Percentiles rank a stretch among this genome's conserved stretches.
Evolutionary conservation across 2,797 vertebrate genomes (phyloP).

Genomic region (Antrozous pallidus): DNA sequence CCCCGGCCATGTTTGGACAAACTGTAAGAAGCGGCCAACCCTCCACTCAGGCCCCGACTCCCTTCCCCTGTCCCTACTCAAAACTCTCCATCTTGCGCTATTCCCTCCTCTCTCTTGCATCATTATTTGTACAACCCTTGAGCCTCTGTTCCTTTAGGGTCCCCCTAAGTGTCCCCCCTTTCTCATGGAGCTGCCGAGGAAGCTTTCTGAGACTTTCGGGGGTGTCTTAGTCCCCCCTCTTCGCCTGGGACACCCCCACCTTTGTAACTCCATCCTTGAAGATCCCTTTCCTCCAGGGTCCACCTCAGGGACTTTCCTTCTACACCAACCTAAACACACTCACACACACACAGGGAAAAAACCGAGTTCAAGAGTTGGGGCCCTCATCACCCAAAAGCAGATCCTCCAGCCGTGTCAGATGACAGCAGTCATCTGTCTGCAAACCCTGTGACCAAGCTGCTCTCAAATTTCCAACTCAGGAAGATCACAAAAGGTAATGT

Average conservation of each 20-base stretch:
- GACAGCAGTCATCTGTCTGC: background rate
- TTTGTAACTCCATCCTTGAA: background rate
- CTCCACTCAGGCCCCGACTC: background rate
- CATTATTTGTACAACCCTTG: background rate
- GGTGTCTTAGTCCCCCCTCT: background rate
- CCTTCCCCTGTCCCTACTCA: background rate
- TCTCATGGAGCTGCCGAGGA: background rate
- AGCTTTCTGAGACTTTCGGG: background rate
- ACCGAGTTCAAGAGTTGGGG: background rate
- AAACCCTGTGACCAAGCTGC: background rate
- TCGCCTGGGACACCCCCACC: background rate
- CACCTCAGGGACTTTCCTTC: background rate
- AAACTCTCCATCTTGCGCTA: background rate
- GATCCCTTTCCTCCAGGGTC: background rate
- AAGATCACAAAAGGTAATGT: background rate
- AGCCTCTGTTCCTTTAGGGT: background rate
- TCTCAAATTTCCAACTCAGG: background rate
- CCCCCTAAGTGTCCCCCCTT: background rate
- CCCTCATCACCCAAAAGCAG: background rate
- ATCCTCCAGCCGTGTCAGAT: background rate
- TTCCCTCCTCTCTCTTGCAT: background rate
- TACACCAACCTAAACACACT: background rate
- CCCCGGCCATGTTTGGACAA: background rate
- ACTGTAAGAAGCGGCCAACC: background rate
- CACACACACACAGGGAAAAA: background rate